Percentiles rank a stretch among this genome's conserved stretches.
Conservation (phyloP, 2,797 vertebrate species). For the Erethizon dorsatum region DNA sequence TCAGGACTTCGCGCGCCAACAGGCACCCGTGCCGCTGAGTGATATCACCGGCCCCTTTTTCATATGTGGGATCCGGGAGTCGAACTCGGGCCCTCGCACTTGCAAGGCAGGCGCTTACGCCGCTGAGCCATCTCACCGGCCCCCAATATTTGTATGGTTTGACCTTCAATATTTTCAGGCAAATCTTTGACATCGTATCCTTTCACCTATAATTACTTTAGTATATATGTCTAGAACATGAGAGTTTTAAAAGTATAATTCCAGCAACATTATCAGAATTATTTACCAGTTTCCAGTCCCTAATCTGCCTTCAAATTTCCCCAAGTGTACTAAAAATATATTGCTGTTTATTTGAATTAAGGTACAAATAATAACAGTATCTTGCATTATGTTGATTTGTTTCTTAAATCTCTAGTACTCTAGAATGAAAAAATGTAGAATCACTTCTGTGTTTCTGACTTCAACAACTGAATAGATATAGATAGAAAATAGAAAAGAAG, state of each 20-base stretch:
- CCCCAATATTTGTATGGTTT: slow-evolving; percentile 30
- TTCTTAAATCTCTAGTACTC: slow-evolving; percentile 32
- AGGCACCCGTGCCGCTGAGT: no score
- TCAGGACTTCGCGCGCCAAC: no score
- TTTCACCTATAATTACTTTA: slow-evolving; percentile 38
- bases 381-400: slow-evolving; percentile 18
- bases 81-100: no score
- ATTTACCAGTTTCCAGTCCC: not conserved
- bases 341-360: slow-evolving; percentile 55
- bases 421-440: not conserved
- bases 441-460: not conserved
- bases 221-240: not conserved
- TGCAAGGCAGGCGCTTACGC: no score
- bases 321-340: not conserved
- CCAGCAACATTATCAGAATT: slow-evolving; percentile 34
- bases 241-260: slow-evolving; percentile 19
- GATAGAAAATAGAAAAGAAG: slow-evolving; percentile 11
- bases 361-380: slow-evolving; percentile 42
- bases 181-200: slow-evolving; percentile 10
- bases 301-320: not conserved
- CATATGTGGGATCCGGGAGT: no score
- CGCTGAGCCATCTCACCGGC: no score
- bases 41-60: no score
- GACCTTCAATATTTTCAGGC: slow-evolving; percentile 7
- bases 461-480: not conserved